Evolutionary conservation across 1,140 invertebrate species (phyloP), one percentile per base, ranked within the genome.

Genomic region (Acyrthosiphon pisum): DNA sequence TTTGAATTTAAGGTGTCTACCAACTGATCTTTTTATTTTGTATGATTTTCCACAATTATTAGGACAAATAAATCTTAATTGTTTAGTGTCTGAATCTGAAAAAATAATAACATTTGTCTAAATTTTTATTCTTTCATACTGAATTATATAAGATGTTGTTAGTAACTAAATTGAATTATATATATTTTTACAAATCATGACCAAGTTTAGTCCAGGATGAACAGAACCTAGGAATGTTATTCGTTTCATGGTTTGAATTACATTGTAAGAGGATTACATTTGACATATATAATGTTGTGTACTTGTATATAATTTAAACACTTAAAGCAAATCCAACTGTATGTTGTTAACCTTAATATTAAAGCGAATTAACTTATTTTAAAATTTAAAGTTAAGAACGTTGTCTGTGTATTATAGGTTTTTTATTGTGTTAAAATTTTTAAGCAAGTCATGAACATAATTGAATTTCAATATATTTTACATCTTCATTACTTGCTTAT

Each of bases 1-100:
- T 53, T 94, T 86, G 23, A 53, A 91, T 68, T 88, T 93, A 60
- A 93, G 48, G 35, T 94, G 93, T 46, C 89, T 37, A 20, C 87
- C 20, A 1, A 93, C 88, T 94, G 96, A 96, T 56, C 95, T 94
- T 68, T 95, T 95, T 22, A 95, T 94, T 35, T 94, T 94, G 94
- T 95, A 95, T 46, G 94, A 94, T 84, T 95, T 95, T 50, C 95
- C 95, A 94, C 96, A 96, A 56, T 95, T 94, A 23, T 95, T 91
- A 35, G 68, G 90, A 9, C 44, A 83, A 91, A 76, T 93, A 94
- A 46, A 68, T 44, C 90, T 48, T 20, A n/a, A 48, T 35, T 48
- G 26, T 50, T 46, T 30, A 4, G 6, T 48, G 18, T n/a, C 30
- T 50, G 30, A 48, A 87, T 22, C n/a, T 83, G 37, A 83, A 83